Evolutionary conservation across 1,140 invertebrate species (phyloP).

Genomic region (Goniozus legneri): DNA sequence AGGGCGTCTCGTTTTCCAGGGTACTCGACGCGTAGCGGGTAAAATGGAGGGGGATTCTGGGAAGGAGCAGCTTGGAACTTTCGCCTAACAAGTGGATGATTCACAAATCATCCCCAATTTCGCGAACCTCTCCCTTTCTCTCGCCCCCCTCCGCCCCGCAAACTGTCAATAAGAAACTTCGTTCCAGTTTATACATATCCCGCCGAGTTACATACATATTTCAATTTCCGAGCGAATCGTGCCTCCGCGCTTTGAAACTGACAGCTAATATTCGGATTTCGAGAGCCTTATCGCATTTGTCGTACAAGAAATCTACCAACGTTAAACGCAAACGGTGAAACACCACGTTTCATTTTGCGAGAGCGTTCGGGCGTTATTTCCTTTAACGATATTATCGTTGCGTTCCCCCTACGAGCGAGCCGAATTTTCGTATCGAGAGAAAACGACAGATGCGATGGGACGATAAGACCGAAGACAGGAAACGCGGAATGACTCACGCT

Average conservation of each 20-base stretch:
- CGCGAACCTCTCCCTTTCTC: conserved; percentile 7
- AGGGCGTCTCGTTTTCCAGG: neutral
- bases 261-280: too few relatives aligned
- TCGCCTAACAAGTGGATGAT: conserved; percentile 44
- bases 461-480: conserved; percentile 16
- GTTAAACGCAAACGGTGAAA: conserved; percentile 17
- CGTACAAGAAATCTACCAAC: too few relatives aligned
- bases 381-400: too few relatives aligned
- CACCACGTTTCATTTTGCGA: conserved; percentile 5
- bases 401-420: too few relatives aligned
- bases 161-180: conserved; percentile 20
- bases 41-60: neutral
- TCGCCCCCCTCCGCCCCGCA: too few relatives aligned
- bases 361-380: too few relatives aligned
- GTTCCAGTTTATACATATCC: conserved; percentile 11
- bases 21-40: conserved; percentile 5
- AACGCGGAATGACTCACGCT: conserved; percentile 21
- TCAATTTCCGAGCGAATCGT: too few relatives aligned
- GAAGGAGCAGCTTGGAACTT: conserved; percentile 29
- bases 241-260: too few relatives aligned
- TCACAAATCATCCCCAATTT: conserved; percentile 42
- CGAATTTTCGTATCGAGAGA: conserved; percentile 6
- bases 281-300: too few relatives aligned
- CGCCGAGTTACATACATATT: too few relatives aligned
- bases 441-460: conserved; percentile 1